These are phyloP conservation scores for Ichneumoninae sp. DNA, from an alignment of 2,888 invertebrate genomes.

Conservation along the genomic window DNA sequence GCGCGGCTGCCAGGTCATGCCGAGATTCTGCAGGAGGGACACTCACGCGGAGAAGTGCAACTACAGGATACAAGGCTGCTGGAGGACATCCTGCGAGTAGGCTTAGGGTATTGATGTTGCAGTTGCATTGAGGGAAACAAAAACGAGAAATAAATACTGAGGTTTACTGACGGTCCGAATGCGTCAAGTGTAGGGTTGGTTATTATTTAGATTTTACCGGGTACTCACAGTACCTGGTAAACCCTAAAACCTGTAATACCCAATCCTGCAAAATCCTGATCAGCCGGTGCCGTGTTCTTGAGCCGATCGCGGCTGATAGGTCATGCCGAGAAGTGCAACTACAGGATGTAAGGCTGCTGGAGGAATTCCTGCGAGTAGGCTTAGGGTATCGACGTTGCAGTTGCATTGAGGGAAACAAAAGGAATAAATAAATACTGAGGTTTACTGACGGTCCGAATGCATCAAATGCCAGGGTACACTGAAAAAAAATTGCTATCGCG, in stretches of 20 bases:
- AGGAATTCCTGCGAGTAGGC: conserved; percentile 71
- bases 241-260: too few relatives aligned
- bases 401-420: neutral
- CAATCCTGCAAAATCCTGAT: too few relatives aligned
- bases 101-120: conserved; percentile 14
- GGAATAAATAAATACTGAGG: neutral
- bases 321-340: conserved; percentile 78
- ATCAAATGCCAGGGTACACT: too few relatives aligned
- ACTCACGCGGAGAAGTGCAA: conserved; percentile 78
- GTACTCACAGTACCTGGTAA: too few relatives aligned
- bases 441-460: neutral
- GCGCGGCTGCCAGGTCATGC: conserved; percentile 75
- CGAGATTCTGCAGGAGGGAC: conserved; percentile 70
- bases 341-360: conserved; percentile 76
- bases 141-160: too few relatives aligned
- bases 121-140: too few relatives aligned
- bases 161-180: too few relatives aligned
- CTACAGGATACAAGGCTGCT: conserved; percentile 70
- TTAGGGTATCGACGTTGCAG: neutral
- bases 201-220: too few relatives aligned
- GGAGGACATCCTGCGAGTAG: conserved; percentile 68
- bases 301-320: conserved; percentile 75
- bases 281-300: conserved; percentile 73
- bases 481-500: too few relatives aligned
- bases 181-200: too few relatives aligned